Conservation (phyloP, 2,797 vertebrate genomes). For the Tragelaphus eurycerus region DNA sequence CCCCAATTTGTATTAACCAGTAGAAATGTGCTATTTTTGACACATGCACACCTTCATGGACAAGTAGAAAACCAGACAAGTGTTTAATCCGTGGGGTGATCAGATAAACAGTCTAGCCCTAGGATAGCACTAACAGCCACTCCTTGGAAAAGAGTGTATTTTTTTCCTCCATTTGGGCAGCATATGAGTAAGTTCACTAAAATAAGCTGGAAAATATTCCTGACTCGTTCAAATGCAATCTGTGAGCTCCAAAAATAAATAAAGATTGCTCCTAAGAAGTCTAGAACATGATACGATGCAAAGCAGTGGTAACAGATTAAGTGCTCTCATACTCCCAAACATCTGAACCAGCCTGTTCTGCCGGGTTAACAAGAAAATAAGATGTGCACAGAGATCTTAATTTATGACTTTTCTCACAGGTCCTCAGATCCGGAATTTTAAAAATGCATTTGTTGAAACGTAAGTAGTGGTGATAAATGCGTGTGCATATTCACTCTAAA, state of each 20-base stretch:
- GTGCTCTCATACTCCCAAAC: not conserved
- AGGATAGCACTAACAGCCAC: not conserved
- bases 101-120: not conserved
- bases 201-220: constrained; percentile 61
- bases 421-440: not conserved
- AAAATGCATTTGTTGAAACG: not conserved
- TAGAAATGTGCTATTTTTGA: not conserved
- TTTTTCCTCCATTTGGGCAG: not conserved
- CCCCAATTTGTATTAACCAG: not conserved
- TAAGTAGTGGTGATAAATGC: not conserved
- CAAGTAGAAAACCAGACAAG: not conserved
- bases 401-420: not conserved
- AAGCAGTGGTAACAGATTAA: constrained; percentile 27
- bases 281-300: constrained; percentile 16
- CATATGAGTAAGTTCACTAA: constrained; percentile 54
- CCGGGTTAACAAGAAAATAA: not conserved
- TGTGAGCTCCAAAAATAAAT: constrained; percentile 47
- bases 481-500: not conserved
- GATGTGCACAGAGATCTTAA: not conserved
- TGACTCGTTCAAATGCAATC: constrained; percentile 36
- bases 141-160: constrained; percentile 1
- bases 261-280: constrained; percentile 42
- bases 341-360: not conserved
- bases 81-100: not conserved
- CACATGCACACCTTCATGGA: not conserved